A percentile compares a stretch with the other conserved stretches of the same genome.
Conservation (phyloP, 2,113 vertebrate species). For the Mirza zaza region DNA sequence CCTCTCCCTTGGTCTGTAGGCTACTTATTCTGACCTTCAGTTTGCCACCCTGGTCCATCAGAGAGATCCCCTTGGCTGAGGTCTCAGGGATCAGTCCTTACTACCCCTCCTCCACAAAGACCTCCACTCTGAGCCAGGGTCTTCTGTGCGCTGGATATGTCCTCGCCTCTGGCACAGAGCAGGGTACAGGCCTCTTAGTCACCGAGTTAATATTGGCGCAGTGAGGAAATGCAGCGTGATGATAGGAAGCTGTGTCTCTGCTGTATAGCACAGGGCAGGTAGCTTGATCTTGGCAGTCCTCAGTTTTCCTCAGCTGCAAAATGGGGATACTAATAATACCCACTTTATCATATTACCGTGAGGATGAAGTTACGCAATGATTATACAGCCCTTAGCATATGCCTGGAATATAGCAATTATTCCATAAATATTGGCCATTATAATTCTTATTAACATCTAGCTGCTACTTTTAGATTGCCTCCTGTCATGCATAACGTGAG, state of each 20-base stretch:
- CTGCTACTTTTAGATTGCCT: background rate
- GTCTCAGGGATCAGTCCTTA: too few relatives aligned
- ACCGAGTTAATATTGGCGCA: background rate
- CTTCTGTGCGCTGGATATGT: background rate
- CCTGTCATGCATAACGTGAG: background rate
- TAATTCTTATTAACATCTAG: background rate
- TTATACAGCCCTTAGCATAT: rapidly evolving
- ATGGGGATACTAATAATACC: background rate
- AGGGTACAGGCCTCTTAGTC: background rate
- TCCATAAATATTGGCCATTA: rapidly evolving
- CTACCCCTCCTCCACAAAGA: background rate
- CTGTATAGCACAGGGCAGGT: rapidly evolving
- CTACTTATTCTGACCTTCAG: background rate
- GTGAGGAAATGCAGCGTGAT: too few relatives aligned
- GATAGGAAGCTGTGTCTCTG: background rate
- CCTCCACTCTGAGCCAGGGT: background rate
- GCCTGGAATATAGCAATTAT: background rate
- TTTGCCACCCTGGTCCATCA: background rate
- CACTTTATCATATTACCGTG: rapidly evolving
- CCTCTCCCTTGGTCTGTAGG: background rate
- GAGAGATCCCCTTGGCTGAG: background rate
- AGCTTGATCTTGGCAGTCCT: background rate
- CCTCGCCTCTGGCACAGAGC: rapidly evolving
- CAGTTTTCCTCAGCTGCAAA: background rate
- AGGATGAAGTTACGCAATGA: too few relatives aligned